A percentile compares a stretch with the other conserved stretches of the same genome.
Conservation (phyloP, 2,888 invertebrate species). For the Tyria jacobaeae region DNA sequence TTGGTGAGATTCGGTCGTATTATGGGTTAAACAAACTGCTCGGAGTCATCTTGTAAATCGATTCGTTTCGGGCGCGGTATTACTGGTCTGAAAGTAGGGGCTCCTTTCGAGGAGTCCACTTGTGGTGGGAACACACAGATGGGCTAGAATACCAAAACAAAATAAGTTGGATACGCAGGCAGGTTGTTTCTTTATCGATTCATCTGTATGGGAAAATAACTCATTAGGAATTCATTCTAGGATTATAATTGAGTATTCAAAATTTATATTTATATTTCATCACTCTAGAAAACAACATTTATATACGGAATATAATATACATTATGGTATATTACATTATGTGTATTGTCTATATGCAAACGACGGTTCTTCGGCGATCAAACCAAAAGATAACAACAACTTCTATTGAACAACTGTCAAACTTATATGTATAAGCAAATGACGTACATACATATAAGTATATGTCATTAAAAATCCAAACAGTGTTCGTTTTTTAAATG, state of each 20-base stretch:
- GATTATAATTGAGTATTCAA: not conserved
- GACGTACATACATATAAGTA: too few relatives aligned
- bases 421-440: too few relatives aligned
- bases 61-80: conserved; percentile 69
- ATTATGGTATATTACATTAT: too few relatives aligned
- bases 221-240: not conserved
- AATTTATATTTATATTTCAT: not conserved
- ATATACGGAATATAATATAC: too few relatives aligned
- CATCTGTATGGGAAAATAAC: conserved; percentile 5
- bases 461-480: too few relatives aligned
- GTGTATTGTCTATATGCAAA: too few relatives aligned
- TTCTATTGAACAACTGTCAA: too few relatives aligned
- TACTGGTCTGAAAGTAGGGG: conserved; percentile 55
- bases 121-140: conserved; percentile 50
- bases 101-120: conserved; percentile 46
- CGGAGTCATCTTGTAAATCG: conserved; percentile 72
- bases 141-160: conserved; percentile 32
- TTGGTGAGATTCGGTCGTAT: conserved; percentile 75
- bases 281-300: too few relatives aligned
- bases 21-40: conserved; percentile 79
- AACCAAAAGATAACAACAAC: too few relatives aligned
- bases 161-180: conserved; percentile 31
- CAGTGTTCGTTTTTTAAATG: too few relatives aligned
- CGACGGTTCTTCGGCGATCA: too few relatives aligned
- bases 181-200: conserved; percentile 9